Evolutionary conservation across 2,797 vertebrate genomes (phyloP).

Genomic region (Cyclopterus lumpus): DNA sequence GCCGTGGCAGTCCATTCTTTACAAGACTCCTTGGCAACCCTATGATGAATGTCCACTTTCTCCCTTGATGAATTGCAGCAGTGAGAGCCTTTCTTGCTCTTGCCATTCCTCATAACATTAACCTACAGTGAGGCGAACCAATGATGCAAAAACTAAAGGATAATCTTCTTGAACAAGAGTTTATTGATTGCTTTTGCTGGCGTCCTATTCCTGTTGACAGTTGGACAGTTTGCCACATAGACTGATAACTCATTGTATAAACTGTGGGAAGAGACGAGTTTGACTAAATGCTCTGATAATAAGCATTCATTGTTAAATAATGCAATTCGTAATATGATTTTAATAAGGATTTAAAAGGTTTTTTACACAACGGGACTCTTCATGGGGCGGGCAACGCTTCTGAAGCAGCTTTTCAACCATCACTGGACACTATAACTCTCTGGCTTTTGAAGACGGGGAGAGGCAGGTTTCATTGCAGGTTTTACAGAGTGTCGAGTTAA

Average conservation of each 20-base stretch:
- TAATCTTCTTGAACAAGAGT: constrained; percentile 31
- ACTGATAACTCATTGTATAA: background rate
- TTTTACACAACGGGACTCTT: background rate
- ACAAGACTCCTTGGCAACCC: constrained; percentile 53
- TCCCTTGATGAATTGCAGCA: constrained; percentile 66
- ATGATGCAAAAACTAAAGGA: constrained; percentile 36
- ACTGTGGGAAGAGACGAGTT: constrained; percentile 39
- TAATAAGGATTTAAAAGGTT: background rate
- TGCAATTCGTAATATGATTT: background rate
- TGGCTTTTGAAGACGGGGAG: constrained; percentile 18
- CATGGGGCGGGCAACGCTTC: background rate
- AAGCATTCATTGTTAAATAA: background rate
- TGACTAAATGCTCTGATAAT: background rate
- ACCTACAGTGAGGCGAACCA: constrained; percentile 44
- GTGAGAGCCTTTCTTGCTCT: constrained; percentile 52
- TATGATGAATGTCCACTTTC: constrained; percentile 71
- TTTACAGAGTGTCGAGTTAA: constrained; percentile 71
- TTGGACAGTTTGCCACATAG: background rate
- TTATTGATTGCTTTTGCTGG: constrained; percentile 49
- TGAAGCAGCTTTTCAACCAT: constrained; percentile 20
- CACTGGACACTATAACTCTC: constrained; percentile 7
- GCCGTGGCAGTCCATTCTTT: constrained; percentile 68
- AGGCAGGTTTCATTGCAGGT: constrained; percentile 60
- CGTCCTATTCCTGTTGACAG: constrained; percentile 36
- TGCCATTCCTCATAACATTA: constrained; percentile 60